Evolutionary conservation across 1,140 invertebrate species (phyloP), one percentile per base, ranked within the genome.

Genomic region (Spodoptera litura): DNA sequence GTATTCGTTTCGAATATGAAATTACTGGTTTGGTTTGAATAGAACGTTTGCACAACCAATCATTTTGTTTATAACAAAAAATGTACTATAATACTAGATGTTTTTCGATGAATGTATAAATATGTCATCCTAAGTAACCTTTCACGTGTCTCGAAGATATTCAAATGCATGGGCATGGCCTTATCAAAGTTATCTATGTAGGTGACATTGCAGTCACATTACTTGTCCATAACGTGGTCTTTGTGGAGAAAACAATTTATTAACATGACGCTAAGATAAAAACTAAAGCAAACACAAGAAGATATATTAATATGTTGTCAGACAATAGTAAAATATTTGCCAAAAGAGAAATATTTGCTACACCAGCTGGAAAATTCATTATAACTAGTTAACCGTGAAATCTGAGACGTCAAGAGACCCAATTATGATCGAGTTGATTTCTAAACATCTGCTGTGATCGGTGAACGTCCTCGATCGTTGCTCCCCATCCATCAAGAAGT

Each of bases 171-270:
- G 15, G 2, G 52, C 52, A 15, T 38, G n/a, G 49, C 15, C 38
- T 66, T 52, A 74, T 74, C 15, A 20, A 49, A 25, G 20, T 61
- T 74, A 74, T 64, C 59, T 75, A 64, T 75, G 4, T 75, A 62
- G 58, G 73, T 75, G 58, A 53, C 73, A 62, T 75, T 75, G 73
- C 25, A 51, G 58, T 15, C 59, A 38, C 25, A 75, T 35, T 27
- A 35, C 59, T 59, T 49, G 5, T 4, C 15, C 38, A 53, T 27
- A 55, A 38, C 4, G 68, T 61, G 49, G 58, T 53, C 73, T 31
- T 75, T 75, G 25, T 35, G 20, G 25, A 49, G 73, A 64, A 75
- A 55, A 64, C 64, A 59, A 38, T 49, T 49, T 53, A 53, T 38
- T 62, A 44, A 44, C 38, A 44, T 44, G 9, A 10, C 38, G 9